Evolutionary conservation across 2,888 invertebrate species (phyloP).

Genomic region (Conops quadrifasciatus): DNA sequence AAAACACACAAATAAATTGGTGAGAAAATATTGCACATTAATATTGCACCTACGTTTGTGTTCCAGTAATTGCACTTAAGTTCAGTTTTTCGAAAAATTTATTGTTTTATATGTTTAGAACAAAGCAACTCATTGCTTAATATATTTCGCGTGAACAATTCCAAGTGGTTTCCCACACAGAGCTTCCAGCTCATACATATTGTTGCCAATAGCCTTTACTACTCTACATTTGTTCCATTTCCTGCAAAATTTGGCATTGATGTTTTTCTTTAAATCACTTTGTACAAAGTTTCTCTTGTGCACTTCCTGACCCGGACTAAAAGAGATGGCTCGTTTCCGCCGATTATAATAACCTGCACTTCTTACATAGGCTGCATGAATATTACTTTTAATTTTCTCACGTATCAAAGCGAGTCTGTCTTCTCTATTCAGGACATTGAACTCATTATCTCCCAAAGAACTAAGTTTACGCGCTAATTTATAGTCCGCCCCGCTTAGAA

Average conservation of each 20-base stretch:
- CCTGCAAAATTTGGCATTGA: conserved; percentile 2
- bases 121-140: not conserved
- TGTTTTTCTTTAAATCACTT: conserved; percentile 8
- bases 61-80: not conserved
- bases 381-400: not conserved
- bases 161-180: not conserved
- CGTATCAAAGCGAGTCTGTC: not conserved
- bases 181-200: conserved; percentile 5
- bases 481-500: not conserved
- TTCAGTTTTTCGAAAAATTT: too few species aligned
- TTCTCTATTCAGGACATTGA: too few species aligned
- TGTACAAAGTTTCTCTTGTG: not conserved
- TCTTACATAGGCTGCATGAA: not conserved
- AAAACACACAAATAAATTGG: not conserved
- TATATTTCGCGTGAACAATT: not conserved
- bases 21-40: too few species aligned
- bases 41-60: not conserved
- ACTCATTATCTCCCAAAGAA: not conserved
- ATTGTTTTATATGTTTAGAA: not conserved
- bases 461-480: conserved; percentile 2
- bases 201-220: not conserved
- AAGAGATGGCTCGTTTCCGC: not conserved
- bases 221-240: not conserved
- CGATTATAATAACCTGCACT: not conserved
- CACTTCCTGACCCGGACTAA: conserved; percentile 11